Evolutionary conservation across 2,113 vertebrate genomes (phyloP), one percentile per base, ranked within the genome.

Genomic region (Paracanthobrama guichenoti): DNA sequence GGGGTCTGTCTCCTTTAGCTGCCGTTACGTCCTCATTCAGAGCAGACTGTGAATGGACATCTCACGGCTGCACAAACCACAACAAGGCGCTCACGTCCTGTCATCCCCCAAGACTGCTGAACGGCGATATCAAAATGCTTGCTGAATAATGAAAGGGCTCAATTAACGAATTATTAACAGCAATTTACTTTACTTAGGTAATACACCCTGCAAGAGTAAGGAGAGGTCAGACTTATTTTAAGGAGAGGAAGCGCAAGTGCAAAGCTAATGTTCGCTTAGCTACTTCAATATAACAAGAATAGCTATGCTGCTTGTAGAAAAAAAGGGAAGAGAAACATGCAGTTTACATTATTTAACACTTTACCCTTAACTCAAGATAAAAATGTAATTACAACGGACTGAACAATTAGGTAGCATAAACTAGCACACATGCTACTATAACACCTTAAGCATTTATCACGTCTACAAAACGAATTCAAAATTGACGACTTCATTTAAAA

Each of bases 91-190:
- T 85, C 60, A 20, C 31, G 59, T 75, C 78, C 79, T 79, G n/a
- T 60, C 22, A 75, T 81, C 77, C 67, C 82, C 71, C 22, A 46
- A 59, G 85, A 67, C 76, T 42, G 46, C 79, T 46, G 55, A 87
- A 88, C 35, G 28, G 64, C 10, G 48, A 82, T 66, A 87, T 85
- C 84, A 82, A 77, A 86, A 84, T 53, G 84, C 35, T 80, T 48
- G 35, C 80, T 89, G 86, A 90, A 87, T 90, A 85, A 88, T 86
- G 83, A 85, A 87, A 76, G 42, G 73, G 69, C 35, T 84, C 85
- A 88, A 88, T 86, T 87, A 89, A 84, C 86, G 57, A 80, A 90
- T 90, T 88, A 86, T 86, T 84, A 81, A 82, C 84, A 80, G 84
- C 53, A 83, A 77, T 85, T 88, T 84, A 88, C 82, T 75, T 86